Conservation (phyloP, 2,888 invertebrate species). For the Drosophila nr. perissopoda region DNA sequence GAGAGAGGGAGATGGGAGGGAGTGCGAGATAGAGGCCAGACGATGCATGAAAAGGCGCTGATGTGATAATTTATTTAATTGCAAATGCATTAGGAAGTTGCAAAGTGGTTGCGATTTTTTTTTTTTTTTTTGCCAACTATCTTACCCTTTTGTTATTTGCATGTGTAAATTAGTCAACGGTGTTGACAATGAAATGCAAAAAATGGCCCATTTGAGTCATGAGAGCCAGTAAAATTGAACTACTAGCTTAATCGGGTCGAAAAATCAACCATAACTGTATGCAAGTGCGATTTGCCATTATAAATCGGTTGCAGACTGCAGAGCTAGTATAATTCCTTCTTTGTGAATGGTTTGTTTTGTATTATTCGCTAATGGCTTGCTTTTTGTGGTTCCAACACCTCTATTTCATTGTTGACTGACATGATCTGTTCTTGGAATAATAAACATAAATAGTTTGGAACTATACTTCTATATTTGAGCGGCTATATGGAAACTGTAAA, state of each 20-base stretch:
- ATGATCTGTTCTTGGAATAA: not conserved
- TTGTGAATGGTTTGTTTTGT: not conserved
- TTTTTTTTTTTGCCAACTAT: constrained; percentile 18
- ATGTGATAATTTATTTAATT: constrained; percentile 66
- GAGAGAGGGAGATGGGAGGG: not conserved
- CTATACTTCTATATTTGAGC: not conserved
- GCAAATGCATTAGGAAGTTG: constrained; percentile 46
- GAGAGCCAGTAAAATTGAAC: not conserved
- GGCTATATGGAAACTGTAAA: not conserved
- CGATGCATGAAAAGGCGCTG: constrained; percentile 54
- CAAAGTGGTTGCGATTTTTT: constrained; percentile 33
- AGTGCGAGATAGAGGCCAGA: not conserved
- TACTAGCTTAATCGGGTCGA: not conserved
- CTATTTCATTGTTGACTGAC: not conserved
- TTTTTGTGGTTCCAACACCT: not conserved
- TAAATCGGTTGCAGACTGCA: not conserved
- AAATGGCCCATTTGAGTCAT: constrained; percentile 26
- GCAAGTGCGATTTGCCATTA: not conserved
- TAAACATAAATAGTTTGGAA: not conserved
- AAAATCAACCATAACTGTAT: not conserved
- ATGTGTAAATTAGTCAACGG: constrained; percentile 11
- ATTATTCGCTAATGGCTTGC: not conserved
- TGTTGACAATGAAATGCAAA: constrained; percentile 15
- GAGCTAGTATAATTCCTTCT: not conserved
- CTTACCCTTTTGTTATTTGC: constrained; percentile 33